phyloP scores from a whole-genome alignment of 2,113 vertebrate genomes.

The Oncorhynchus tshawytscha region DNA sequence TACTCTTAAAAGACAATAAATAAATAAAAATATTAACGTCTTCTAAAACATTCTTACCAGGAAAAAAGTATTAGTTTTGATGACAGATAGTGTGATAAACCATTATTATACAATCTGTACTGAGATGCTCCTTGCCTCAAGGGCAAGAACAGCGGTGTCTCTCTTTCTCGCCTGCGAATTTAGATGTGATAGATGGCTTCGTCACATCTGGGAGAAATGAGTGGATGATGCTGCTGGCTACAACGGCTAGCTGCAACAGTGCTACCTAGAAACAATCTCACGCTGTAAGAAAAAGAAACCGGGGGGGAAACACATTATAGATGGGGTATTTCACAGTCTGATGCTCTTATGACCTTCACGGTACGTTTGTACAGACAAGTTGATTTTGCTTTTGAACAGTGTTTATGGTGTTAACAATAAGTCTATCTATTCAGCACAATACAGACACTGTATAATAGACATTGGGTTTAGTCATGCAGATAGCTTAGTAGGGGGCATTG shows the following conservation, averaged over 20 bases:
- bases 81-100: too few species aligned
- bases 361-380: not conserved
- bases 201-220: conserved; percentile 10
- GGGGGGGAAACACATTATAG: not conserved
- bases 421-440: too few species aligned
- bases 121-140: conserved; percentile 16
- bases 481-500: too few species aligned
- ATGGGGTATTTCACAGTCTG: not conserved
- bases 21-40: too few species aligned
- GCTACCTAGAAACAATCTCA: conserved; percentile 8
- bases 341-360: not conserved
- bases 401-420: too few species aligned
- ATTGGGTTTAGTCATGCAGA: too few species aligned
- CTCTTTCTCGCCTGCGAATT: not conserved
- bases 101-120: conserved; percentile 2
- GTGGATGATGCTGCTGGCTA: conserved; percentile 7
- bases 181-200: conserved; percentile 21
- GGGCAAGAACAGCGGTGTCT: conserved; percentile 13
- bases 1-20: too few species aligned
- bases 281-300: conserved; percentile 15
- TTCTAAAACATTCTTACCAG: too few species aligned
- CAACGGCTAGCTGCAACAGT: not conserved
- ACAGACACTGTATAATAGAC: too few species aligned
- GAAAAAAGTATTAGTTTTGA: too few species aligned
- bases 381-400: too few species aligned